These are phyloP conservation scores for Troglohyphantes excavatus DNA, from an alignment of 2,888 invertebrate genomes.

Conservation along the genomic window DNA sequence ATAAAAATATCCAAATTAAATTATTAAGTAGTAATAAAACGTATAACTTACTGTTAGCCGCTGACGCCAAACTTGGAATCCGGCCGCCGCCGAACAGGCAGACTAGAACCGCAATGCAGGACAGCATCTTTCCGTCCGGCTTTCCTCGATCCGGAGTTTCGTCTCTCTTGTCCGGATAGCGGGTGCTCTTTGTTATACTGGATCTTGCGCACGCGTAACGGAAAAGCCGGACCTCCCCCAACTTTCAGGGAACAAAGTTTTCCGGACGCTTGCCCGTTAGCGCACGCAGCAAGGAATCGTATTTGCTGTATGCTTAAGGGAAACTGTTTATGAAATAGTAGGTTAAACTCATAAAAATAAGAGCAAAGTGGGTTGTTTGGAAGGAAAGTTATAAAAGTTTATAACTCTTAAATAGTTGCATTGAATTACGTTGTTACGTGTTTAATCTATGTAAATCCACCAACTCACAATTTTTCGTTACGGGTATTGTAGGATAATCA, in stretches of 20 bases:
- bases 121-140: constrained; percentile 70
- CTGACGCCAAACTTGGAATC: constrained; percentile 15
- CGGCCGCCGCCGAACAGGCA: constrained; percentile 47
- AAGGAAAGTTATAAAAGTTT: too few species aligned
- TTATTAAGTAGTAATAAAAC: background rate
- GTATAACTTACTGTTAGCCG: constrained; percentile 59
- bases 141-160: constrained; percentile 51
- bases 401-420: too few species aligned
- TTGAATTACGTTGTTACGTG: too few species aligned
- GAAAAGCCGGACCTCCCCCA: background rate
- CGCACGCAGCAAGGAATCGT: background rate
- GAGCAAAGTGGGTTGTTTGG: too few species aligned
- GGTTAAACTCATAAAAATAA: too few species aligned
- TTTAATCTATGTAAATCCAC: too few species aligned
- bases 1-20: background rate
- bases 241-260: constrained; percentile 68
- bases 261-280: constrained; percentile 52
- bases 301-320: too few species aligned
- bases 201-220: constrained; percentile 62
- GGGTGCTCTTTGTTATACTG: constrained; percentile 51
- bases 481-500: too few species aligned
- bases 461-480: too few species aligned
- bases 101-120: constrained; percentile 65
- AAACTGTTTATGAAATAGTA: too few species aligned
- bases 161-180: constrained; percentile 35